Evolutionary conservation across 2,797 vertebrate species (phyloP).

Genomic region (Pangasius mekongensis): DNA sequence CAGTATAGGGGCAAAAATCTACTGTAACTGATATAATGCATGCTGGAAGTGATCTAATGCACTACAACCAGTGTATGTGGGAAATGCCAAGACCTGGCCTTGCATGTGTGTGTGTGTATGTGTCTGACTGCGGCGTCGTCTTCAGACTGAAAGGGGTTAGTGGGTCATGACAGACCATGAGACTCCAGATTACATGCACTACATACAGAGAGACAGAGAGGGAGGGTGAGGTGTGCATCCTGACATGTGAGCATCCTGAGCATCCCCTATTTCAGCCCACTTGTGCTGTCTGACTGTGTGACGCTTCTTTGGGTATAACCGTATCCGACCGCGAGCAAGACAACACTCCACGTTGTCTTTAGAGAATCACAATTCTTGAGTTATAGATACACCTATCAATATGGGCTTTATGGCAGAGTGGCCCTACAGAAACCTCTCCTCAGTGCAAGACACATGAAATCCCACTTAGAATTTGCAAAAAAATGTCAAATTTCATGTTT

Average conservation of each 20-base stretch:
- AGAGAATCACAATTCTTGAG: not conserved
- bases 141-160: slow-evolving; percentile 58
- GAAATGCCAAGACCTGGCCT: slow-evolving; percentile 12
- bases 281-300: not conserved
- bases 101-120: not conserved
- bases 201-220: slow-evolving; percentile 18
- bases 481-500: no score
- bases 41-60: not conserved
- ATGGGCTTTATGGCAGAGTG: no score
- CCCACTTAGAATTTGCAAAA: no score
- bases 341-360: not conserved
- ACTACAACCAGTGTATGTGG: not conserved
- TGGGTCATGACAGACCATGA: slow-evolving; percentile 55
- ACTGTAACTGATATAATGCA: not conserved
- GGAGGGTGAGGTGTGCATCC: slow-evolving; percentile 52
- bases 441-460: no score
- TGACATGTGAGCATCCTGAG: slow-evolving; percentile 25
- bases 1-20: not conserved
- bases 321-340: not conserved
- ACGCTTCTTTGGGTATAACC: not conserved
- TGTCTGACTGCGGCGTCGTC: slow-evolving; percentile 13
- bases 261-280: slow-evolving; percentile 29
- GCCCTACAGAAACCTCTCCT: no score
- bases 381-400: no score
- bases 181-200: slow-evolving; percentile 38